A percentile compares a stretch with the other conserved stretches of the same genome.
These are phyloP conservation scores for Ceratitis capitata DNA, from an alignment of 1,140 invertebrate genomes.

Conservation along the genomic window DNA sequence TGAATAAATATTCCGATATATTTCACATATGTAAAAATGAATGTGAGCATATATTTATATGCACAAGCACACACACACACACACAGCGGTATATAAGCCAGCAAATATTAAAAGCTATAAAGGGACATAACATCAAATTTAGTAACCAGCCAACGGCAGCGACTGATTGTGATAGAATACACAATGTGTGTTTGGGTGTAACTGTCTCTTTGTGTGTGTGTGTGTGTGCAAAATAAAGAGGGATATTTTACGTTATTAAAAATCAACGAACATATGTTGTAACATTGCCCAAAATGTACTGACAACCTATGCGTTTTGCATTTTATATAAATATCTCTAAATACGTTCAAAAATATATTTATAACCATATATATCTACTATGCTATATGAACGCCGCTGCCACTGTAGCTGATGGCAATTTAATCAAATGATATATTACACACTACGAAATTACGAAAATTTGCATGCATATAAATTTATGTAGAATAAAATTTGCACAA, in stretches of 20 bases:
- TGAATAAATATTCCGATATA: background rate
- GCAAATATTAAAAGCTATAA: background rate
- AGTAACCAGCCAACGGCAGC: too few relatives aligned
- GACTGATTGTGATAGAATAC: too few relatives aligned
- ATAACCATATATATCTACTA: too few relatives aligned
- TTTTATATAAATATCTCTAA: background rate
- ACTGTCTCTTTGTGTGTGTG: too few relatives aligned
- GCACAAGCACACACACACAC: background rate
- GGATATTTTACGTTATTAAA: background rate
- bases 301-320: background rate
- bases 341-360: too few relatives aligned
- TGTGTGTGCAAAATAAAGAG: background rate
- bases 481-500: background rate
- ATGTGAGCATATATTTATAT: too few relatives aligned
- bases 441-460: constrained; percentile 28
- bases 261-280: constrained; percentile 5
- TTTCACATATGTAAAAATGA: too few relatives aligned
- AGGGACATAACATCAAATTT: background rate
- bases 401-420: constrained; percentile 9
- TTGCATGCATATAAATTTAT: constrained; percentile 28
- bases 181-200: too few relatives aligned
- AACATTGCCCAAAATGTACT: constrained; percentile 5
- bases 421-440: constrained; percentile 32
- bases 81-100: too few relatives aligned
- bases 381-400: background rate